Evolutionary conservation across 2,113 vertebrate genomes (phyloP), one percentile per base, ranked within the genome.

Genomic region (Marmota flaviventris): DNA sequence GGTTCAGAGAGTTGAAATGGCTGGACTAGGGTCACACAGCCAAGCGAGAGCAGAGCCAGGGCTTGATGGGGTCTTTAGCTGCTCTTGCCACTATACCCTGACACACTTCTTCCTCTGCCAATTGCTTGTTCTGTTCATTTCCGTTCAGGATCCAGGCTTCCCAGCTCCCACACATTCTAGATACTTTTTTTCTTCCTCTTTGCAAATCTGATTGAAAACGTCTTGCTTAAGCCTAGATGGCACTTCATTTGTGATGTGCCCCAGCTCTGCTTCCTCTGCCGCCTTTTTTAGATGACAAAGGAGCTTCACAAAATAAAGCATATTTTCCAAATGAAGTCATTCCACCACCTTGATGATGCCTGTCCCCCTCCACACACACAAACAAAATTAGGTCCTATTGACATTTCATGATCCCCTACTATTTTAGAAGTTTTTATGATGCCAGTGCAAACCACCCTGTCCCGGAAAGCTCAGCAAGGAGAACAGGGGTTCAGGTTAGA

Each of bases 241-340:
- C 39, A 9, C 61, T 92, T 92, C 25, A 48, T 81, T 53, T 76
- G 65, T 13, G 29, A 79, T 56, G 65, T 53, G 39, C 2, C 79
- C 34, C 8, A 18, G 65, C 18, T 2, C 5, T 63, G 53, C n/a
- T 65, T 42, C 34, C 69, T 61, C 8, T 27, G 1, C 17, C 42
- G 91, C 51, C 39, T 75, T 77, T 89, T 86, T 82, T 51, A 18
- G 45, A n/a, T 0, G 37, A 94, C 69, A 97, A 95, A 87, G 51
- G 82, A 92, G 85, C 83, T 37, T 48, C 63, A 51, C 61, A 94
- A 89, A 70, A 78, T 42, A 61, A 78, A 45, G 63, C 73, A 17
- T 89, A n/a, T 85, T 84, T 89, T 27, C 48, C 76, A 84, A 85
- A 87, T 72, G 61, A 94, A 77, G 75, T 61, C 48, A 56, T 92